Percentiles rank a stretch among this genome's conserved stretches.
Evolutionary conservation across 2,797 vertebrate species (phyloP).

Genomic region (Megalops cyprinoides): DNA sequence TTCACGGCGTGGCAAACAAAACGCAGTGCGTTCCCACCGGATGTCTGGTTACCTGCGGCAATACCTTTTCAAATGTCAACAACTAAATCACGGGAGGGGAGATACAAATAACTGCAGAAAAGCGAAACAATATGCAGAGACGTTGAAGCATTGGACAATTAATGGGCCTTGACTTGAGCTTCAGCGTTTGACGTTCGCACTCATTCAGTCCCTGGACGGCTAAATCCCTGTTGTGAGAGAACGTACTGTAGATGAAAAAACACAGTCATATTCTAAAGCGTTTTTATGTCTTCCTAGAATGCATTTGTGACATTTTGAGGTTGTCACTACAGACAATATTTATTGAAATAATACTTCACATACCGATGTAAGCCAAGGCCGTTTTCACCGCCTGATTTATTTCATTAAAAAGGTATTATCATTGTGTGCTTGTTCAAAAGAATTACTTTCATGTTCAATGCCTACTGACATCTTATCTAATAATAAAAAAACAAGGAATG

Average conservation of each 20-base stretch:
- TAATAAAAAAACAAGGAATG: slow-evolving; percentile 17
- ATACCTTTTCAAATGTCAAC: slow-evolving; percentile 12
- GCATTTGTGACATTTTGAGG: background rate
- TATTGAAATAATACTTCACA: background rate
- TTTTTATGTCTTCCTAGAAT: background rate
- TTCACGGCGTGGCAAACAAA: slow-evolving; percentile 25
- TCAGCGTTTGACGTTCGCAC: background rate
- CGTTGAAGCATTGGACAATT: slow-evolving; percentile 20
- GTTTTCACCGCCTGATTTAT: slow-evolving; percentile 1
- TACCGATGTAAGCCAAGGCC: background rate
- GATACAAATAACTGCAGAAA: background rate
- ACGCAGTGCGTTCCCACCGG: background rate
- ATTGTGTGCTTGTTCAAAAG: slow-evolving; percentile 26
- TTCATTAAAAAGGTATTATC: slow-evolving; percentile 4
- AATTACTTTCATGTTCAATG: slow-evolving; percentile 23
- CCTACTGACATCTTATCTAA: slow-evolving; percentile 25
- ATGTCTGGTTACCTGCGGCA: slow-evolving; percentile 4
- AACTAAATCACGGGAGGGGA: background rate
- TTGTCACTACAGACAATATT: background rate
- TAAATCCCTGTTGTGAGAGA: background rate
- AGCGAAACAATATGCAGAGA: slow-evolving; percentile 6
- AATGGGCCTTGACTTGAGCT: slow-evolving; percentile 1
- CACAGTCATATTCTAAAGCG: background rate
- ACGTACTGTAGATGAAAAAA: slow-evolving; percentile 2
- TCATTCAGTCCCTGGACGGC: background rate